Percentiles rank a stretch among this genome's conserved stretches.
Conservation (phyloP, 2,797 vertebrate genomes). For the Pseudotriccus pelzelni region DNA sequence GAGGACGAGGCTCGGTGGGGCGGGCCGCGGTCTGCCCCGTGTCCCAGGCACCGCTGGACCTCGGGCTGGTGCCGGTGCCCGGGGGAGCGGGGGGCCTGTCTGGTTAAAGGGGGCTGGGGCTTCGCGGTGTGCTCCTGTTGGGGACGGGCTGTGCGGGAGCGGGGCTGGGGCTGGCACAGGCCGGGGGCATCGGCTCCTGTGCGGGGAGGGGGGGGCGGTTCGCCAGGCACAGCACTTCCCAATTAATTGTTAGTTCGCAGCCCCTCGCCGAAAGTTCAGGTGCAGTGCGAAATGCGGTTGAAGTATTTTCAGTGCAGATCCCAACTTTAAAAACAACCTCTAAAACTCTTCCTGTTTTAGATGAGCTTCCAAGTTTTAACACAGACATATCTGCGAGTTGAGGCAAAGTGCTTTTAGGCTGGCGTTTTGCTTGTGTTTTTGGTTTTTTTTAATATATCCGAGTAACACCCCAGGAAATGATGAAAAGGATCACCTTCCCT, state of each 20-base stretch:
- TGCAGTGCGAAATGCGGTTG: accelerated
- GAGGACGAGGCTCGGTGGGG: neutral
- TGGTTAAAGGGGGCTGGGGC: accelerated
- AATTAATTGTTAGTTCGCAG: accelerated
- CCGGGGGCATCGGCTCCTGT: too few relatives aligned
- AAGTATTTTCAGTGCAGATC: neutral
- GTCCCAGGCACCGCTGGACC: accelerated
- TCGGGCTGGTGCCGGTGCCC: neutral
- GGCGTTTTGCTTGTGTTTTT: accelerated
- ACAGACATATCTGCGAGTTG: too few relatives aligned
- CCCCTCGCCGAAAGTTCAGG: accelerated
- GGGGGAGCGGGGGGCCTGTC: accelerated
- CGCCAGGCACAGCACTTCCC: accelerated
- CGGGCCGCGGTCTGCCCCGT: neutral
- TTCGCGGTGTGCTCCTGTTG: accelerated
- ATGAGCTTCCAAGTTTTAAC: neutral
- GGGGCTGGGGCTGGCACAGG: neutral
- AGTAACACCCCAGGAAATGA: neutral
- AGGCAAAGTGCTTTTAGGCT: accelerated
- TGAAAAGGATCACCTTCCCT: neutral
- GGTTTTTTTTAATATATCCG: neutral
- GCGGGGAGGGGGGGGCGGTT: accelerated
- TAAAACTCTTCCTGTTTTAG: neutral
- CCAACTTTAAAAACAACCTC: neutral
- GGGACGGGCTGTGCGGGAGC: accelerated